Base-by-base conservation (phyloP, 1,140 invertebrate species). In the Latrodectus geometricus region DNA sequence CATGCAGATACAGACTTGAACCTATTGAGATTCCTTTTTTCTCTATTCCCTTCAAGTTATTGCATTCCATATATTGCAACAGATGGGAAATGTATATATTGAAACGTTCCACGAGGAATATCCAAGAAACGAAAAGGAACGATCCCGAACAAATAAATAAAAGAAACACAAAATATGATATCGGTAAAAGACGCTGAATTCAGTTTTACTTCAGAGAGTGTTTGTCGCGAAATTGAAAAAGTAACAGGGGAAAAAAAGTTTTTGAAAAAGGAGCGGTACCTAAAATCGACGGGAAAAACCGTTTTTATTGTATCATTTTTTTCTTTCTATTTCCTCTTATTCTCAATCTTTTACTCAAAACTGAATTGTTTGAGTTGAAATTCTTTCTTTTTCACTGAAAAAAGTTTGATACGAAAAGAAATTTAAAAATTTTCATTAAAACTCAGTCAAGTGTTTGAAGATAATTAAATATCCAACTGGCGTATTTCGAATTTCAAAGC, bases 391-490 rank as follows among this genome's bases (percentile, higher is more conserved):
- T 79, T 79, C 21, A 5, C 1, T 12, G 3, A 11, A 54, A 50
- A 70, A 86, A 86, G 23, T 56, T 56, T 4, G 48, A 20, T n/a
- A 61, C 21, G 61, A 78, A 21, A 48, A 61, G 54, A 61, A 86
- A 86, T 76, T 84, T 84, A 69, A 69, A 78, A 86, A 86, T 74
- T 87, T 87, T 87, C 85, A 87, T 87, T 87, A 87, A 87, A 87
- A 80, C 61, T 66, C 85, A 87, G 68, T 80, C 76, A 87, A 87
- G 85, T 87, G 85, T 87, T 79, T 73, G 77, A 75, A 87, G 76
- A 87, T 87, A 87, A 80, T 87, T 87, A 87, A 87, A 87, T 87
- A 87, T 74, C 85, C 74, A 87, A 78, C 68, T 87, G 85, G 35
- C 56, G 56, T 23, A 49, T 66, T 35, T 66, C 23, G 70, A 74